Base-by-base conservation (phyloP, 2,797 vertebrate genomes). In the Enteromius argenteus region DNA sequence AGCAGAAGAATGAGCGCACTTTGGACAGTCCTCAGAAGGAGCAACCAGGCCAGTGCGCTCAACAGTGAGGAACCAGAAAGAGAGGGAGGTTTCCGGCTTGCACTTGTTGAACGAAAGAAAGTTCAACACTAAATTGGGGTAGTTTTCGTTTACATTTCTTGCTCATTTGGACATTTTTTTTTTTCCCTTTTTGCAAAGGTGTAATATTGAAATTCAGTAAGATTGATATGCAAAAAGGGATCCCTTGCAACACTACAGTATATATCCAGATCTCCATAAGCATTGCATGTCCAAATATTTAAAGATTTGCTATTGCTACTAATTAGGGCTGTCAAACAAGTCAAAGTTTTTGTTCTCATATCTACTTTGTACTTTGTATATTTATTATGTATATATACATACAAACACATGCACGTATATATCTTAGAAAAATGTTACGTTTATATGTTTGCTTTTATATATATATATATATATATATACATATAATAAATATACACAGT, bases 1-100 rank as follows among this genome's bases (percentile, higher is more conserved):
- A 97, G 86, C 95, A 94, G 80, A 97, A 96, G 87, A 95, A 90
- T 87, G 94, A 90, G 81, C 88, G 94, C 88, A 93, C 91, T 85
- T 89, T 89, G 6, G 92, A 94, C 64, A 90, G 91, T 80, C 92
- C 91, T 30, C 88, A 92, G 75, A 69, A 90, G 44, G 94, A 94
- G 82, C 93, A 94, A 73, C 90, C 94, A 56, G 91, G 91, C 66
- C 93, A 93, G 89, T 97, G 96, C 87, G 84, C 91, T 81, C 91
- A 90, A 0, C 96, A 97, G 88, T 97, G 94, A 97, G 27, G 60
- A 72, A 9, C 1, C n/a, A 8, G 17, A 27, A 44, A 23, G 17
- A 46, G 60, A 66, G 23, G 23, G 37, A 49, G 60, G 39, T 32
- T 49, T 37, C 53, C 32, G 39, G 30, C n/a, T 85, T 85, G 86